A percentile compares a stretch with the other conserved stretches of the same genome.
Conservation (phyloP, 2,797 vertebrate species). For the Microctenopoma stevenorrisi region DNA sequence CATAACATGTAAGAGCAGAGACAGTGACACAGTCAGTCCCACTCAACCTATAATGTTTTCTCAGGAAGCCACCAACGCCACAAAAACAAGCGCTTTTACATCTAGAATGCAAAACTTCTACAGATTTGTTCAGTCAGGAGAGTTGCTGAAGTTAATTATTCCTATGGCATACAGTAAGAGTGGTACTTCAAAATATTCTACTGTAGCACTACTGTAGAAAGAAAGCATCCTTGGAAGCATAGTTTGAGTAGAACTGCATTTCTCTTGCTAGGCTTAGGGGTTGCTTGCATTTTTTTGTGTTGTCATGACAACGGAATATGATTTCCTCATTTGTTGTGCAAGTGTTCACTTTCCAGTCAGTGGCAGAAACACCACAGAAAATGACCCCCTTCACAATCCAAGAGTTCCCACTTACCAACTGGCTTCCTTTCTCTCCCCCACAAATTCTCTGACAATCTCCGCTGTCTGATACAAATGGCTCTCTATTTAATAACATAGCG, state of each 20-base stretch:
- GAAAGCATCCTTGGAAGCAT: constrained; percentile 25
- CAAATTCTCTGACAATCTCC: constrained; percentile 58
- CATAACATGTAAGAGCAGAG: constrained; percentile 25
- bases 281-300: constrained; percentile 58
- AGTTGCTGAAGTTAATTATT: neutral
- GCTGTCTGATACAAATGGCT: constrained; percentile 63
- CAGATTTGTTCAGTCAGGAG: neutral
- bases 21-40: constrained; percentile 30
- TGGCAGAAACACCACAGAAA: constrained; percentile 64
- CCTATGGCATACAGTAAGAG: neutral
- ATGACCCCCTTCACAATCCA: constrained; percentile 73
- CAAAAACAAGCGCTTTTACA: constrained; percentile 5
- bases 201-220: constrained; percentile 1
- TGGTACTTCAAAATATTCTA: constrained; percentile 8
- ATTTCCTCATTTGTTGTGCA: constrained; percentile 68
- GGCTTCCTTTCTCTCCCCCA: constrained; percentile 59
- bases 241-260: constrained; percentile 24
- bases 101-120: neutral
- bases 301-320: constrained; percentile 78
- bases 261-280: constrained; percentile 35
- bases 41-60: constrained; percentile 18
- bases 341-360: constrained; percentile 62
- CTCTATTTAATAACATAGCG: constrained; percentile 76
- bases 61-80: constrained; percentile 2
- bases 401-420: constrained; percentile 69